A percentile compares a stretch with the other conserved stretches of the same genome.
Evolutionary conservation across 2,113 vertebrate species (phyloP).

Genomic region (Calyptomena viridis): DNA sequence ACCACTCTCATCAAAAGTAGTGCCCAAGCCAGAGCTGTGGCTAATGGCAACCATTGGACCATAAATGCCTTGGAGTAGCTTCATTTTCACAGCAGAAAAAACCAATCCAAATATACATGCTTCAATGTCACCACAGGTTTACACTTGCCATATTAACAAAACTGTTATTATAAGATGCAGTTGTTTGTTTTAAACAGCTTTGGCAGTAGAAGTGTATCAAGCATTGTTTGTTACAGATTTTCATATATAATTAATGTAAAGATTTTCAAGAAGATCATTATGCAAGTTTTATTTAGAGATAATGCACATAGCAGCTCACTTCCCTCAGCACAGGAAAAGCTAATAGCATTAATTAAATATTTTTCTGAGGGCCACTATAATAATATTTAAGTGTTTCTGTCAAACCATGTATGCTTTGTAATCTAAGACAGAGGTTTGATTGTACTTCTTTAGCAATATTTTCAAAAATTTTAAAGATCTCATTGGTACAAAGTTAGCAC

Average conservation of each 20-base stretch:
- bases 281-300: not conserved
- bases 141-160: not conserved
- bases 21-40: not conserved
- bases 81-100: not conserved
- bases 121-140: not conserved
- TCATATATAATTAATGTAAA: conserved; percentile 29
- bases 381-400: conserved; percentile 12
- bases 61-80: not conserved
- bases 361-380: not conserved
- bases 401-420: not conserved
- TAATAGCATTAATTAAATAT: conserved; percentile 26
- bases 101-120: not conserved
- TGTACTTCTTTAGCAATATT: not conserved
- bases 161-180: not conserved
- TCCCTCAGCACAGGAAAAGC: not conserved
- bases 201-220: not conserved
- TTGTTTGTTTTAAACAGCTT: not conserved
- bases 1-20: not conserved
- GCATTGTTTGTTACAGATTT: not conserved
- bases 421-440: not conserved
- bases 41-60: not conserved
- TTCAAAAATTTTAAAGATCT: not conserved
- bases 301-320: not conserved
- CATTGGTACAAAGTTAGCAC: not conserved
- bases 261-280: conserved; percentile 9